Evolutionary conservation across 2,113 vertebrate species (phyloP).

Genomic region (human (Homo sapiens)): GRCh38 chr6:56882001-56882500

Average conservation of each 20-base stretch:
- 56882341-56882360: background rate
- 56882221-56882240: conserved; percentile 40
- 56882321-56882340: background rate
- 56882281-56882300: background rate
- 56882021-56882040: background rate
- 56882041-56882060: background rate
- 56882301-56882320: background rate
- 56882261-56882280: background rate
- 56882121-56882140: background rate
- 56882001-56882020: background rate
- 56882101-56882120: conserved; percentile 18
- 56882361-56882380: conserved; percentile 32
- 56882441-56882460: background rate
- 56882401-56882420: background rate
- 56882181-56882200: conserved; percentile 28
- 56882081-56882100: conserved; percentile 16
- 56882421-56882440: conserved; percentile 22
- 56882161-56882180: background rate
- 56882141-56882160: conserved; percentile 9
- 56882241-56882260: conserved; percentile 32
- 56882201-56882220: background rate
- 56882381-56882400: conserved; percentile 6
- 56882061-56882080: conserved; percentile 6
- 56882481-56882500: conserved; percentile 3
- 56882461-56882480: background rate